Percentiles rank a stretch among this genome's conserved stretches.
Evolutionary conservation across 2,888 invertebrate genomes (phyloP).

Genomic region (Drosophila pseudotalamancana): DNA sequence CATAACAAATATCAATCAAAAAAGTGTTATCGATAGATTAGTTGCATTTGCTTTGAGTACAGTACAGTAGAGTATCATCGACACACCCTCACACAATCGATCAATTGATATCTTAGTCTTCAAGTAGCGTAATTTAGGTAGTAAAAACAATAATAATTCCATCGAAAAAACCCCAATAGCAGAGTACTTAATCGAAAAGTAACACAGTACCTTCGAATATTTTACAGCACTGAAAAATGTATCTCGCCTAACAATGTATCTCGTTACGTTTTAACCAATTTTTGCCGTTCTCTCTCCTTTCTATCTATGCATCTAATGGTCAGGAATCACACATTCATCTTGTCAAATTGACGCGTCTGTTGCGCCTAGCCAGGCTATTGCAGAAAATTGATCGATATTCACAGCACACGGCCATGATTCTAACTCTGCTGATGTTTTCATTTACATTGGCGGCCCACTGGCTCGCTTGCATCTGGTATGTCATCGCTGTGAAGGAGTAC

Average conservation of each 20-base stretch:
- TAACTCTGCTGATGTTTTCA: conserved; percentile 96
- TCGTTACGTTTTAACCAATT: conserved; percentile 8
- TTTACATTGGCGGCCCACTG: conserved; percentile 98
- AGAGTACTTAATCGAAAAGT: neutral
- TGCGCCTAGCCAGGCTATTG: conserved; percentile 94
- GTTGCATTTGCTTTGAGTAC: no score
- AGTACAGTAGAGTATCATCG: no score
- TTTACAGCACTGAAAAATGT: neutral
- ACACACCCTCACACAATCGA: no score
- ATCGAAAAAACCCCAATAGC: no score
- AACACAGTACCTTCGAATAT: neutral
- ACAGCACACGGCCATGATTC: conserved; percentile 97
- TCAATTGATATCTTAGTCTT: no score
- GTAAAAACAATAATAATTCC: no score
- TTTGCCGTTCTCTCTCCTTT: conserved; percentile 3
- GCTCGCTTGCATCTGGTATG: conserved; percentile 98
- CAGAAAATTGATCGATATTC: conserved; percentile 99
- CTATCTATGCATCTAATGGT: conserved; percentile 14
- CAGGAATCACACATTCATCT: conserved; percentile 94
- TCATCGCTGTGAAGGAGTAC: conserved; percentile 95
- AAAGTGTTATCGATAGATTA: no score
- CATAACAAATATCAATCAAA: no score
- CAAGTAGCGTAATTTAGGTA: no score
- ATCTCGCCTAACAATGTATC: conserved; percentile 42
- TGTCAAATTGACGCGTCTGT: conserved; percentile 94